These are phyloP conservation scores for Pseudeuparius sepicola DNA, from an alignment of 2,888 invertebrate genomes.

Conservation along the genomic window DNA sequence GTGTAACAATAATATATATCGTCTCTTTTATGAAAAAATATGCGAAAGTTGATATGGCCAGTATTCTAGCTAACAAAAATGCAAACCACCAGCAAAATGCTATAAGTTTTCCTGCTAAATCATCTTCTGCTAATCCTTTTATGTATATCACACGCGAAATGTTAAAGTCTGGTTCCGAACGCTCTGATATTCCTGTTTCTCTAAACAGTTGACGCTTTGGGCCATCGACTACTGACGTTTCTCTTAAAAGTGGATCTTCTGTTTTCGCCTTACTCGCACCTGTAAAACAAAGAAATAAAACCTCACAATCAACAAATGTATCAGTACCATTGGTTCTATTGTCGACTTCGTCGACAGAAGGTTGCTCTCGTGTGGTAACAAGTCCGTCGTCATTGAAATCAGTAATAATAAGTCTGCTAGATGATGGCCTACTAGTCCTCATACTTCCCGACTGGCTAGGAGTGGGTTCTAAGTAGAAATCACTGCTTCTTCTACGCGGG, in stretches of 20 bases:
- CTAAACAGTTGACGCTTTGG: slow-evolving; percentile 20
- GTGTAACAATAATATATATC: slow-evolving; percentile 48
- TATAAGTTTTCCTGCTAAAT: slow-evolving; percentile 56
- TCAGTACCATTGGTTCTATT: not conserved
- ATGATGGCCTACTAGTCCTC: not conserved
- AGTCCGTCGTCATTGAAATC: no score
- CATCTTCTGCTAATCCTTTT: slow-evolving; percentile 66
- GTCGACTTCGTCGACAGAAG: slow-evolving; percentile 1
- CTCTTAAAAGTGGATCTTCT: slow-evolving; percentile 17
- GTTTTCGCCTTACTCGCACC: no score
- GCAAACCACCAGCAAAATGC: slow-evolving; percentile 69
- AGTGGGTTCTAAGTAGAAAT: slow-evolving; percentile 32
- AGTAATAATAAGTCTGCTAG: no score
- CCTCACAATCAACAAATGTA: not conserved
- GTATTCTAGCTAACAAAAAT: slow-evolving; percentile 60
- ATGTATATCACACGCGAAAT: slow-evolving; percentile 37
- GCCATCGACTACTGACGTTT: slow-evolving; percentile 27
- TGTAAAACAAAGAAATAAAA: no score
- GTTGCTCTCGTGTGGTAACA: no score
- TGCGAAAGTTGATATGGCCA: slow-evolving; percentile 59
- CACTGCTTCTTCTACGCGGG: slow-evolving; percentile 32
- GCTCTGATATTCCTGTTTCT: slow-evolving; percentile 17
- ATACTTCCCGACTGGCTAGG: slow-evolving; percentile 3
- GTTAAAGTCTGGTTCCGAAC: slow-evolving; percentile 29
- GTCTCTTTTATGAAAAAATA: slow-evolving; percentile 55